These are phyloP conservation scores for Aulostomus chinensis DNA, from an alignment of 2,797 vertebrate genomes.

Conservation along the genomic window DNA sequence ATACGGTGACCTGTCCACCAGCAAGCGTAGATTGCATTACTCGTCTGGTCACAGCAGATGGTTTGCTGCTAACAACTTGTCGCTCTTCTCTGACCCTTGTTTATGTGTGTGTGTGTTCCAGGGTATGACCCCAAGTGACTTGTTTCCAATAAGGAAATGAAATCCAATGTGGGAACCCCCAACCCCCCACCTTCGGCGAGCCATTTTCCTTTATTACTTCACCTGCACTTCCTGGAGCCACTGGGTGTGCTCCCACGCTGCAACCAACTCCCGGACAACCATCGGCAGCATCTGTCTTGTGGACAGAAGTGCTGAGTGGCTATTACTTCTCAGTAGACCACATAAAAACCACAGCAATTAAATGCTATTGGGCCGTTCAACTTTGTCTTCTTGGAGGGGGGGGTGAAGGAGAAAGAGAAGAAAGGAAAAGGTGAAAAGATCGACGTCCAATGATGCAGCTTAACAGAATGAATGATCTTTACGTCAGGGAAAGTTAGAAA, in stretches of 20 bases:
- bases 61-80: conserved; percentile 65
- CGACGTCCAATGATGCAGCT: conserved; percentile 29
- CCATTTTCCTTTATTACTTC: conserved; percentile 75
- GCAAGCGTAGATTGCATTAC: conserved; percentile 56
- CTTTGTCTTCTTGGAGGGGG: conserved; percentile 60
- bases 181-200: conserved; percentile 21
- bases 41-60: conserved; percentile 47
- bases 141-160: conserved; percentile 70
- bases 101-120: conserved; percentile 15
- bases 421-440: conserved; percentile 24
- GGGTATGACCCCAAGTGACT: conserved; percentile 47
- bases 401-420: conserved; percentile 26
- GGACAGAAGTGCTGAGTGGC: conserved; percentile 79
- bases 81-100: conserved; percentile 44
- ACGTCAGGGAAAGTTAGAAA: conserved; percentile 41
- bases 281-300: conserved; percentile 75
- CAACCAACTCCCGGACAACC: conserved; percentile 65
- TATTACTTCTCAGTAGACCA: conserved; percentile 74
- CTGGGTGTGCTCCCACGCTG: conserved; percentile 57
- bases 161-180: conserved; percentile 47
- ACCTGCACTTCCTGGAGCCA: conserved; percentile 70
- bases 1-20: conserved; percentile 48
- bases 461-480: conserved; percentile 33
- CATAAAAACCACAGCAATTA: conserved; percentile 79
- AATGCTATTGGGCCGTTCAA: conserved; percentile 68